Evolutionary conservation across 2,797 vertebrate genomes (phyloP), one percentile per base, ranked within the genome.

Genomic region (Danio albolineatus): DNA sequence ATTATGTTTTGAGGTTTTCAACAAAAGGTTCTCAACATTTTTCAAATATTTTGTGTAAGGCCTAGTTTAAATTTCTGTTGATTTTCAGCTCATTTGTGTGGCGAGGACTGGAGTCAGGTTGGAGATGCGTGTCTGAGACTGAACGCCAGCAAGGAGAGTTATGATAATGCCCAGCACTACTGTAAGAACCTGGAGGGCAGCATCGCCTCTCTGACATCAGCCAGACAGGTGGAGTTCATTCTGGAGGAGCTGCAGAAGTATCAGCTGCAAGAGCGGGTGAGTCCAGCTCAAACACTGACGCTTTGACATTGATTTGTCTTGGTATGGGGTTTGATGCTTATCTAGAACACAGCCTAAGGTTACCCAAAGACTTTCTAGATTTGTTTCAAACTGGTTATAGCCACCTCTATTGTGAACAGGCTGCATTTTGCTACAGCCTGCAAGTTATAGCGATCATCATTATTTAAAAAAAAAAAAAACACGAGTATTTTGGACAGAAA

Each of bases 91-190:
- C 95, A 97, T 87, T 91, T 96, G 73, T 97, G 96, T 83, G 96
- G 95, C 57, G 96, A 98, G 81, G 95, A 94, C 80, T 98, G 96
- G 96, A 94, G 87, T 84, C 96, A 96, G 0, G 86, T 97, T 10
- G 96, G 93, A 17, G 94, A 95, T 78, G 93, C 93, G 84, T 97
- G 96, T 82, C 94, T 96, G 19, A 92, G 93, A 78, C 91, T 96
- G 72, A 95, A 95, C 83, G 91, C 94, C 67, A 95, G 94, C 76
- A 91, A 93, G 44, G 95, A 95, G 87, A 96, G 90, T 86, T 95
- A 96, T 6, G 95, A 96, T 87, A 95, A 94, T 60, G 95, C 95
- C 51, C 94, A 95, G 73, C 92, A 95, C 8, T 95, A 96, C 59
- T 96, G 95, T 86, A 95, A 96, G 85, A 95, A 94, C 79, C 90